Evolutionary conservation across 2,888 invertebrate genomes (phyloP).

Genomic region (Dolichopus griseipennis): DNA sequence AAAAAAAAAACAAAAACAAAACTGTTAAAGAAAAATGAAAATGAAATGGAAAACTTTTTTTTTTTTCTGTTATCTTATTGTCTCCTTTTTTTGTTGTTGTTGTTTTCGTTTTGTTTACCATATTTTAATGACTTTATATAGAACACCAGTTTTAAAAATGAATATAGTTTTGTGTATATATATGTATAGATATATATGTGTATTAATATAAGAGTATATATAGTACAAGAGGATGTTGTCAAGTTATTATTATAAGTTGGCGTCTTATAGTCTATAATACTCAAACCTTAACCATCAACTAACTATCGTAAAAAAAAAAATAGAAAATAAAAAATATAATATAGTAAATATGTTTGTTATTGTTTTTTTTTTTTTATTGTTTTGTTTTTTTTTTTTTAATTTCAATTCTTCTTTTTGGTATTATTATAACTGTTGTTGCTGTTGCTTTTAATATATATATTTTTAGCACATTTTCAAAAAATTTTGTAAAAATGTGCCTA

Average conservation of each 20-base stretch:
- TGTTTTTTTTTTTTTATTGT: too few relatives aligned
- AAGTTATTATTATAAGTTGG: constrained; percentile 5
- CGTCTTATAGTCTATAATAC: constrained; percentile 9
- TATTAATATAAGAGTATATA: too few relatives aligned
- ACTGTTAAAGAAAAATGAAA: too few relatives aligned
- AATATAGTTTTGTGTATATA: too few relatives aligned
- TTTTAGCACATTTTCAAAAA: too few relatives aligned
- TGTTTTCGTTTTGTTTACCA: background rate
- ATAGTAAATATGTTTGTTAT: too few relatives aligned
- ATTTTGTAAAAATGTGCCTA: too few relatives aligned
- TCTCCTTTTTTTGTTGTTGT: background rate
- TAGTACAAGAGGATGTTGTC: background rate
- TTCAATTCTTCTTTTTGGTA: too few relatives aligned
- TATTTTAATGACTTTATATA: background rate
- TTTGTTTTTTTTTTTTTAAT: too few relatives aligned
- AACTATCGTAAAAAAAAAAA: background rate
- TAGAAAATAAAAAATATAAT: background rate
- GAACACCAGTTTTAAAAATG: background rate
- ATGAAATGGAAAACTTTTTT: too few relatives aligned
- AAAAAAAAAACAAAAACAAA: background rate
- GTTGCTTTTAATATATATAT: background rate
- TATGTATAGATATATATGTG: too few relatives aligned
- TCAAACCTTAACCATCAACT: background rate
- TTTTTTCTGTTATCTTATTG: too few relatives aligned
- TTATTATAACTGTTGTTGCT: background rate